Evolutionary conservation across 2,113 vertebrate genomes (phyloP).

Genomic region (Gasterosteus aculeatus): DNA sequence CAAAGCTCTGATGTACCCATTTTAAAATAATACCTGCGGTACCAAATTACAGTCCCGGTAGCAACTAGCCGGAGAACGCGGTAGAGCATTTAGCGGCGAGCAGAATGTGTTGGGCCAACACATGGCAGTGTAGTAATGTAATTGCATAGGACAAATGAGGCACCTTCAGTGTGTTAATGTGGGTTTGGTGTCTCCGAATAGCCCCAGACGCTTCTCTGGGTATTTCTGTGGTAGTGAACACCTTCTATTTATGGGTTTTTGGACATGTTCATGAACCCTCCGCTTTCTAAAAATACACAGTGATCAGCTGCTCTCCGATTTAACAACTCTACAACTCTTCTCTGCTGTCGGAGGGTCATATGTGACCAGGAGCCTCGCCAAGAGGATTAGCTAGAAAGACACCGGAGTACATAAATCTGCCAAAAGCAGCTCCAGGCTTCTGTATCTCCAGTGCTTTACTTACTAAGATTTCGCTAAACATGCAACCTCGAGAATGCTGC

Average conservation of each 20-base stretch:
- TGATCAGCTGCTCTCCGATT: slow-evolving; percentile 80
- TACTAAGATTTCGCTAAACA: slow-evolving; percentile 3
- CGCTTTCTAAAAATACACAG: slow-evolving; percentile 77
- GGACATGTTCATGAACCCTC: slow-evolving; percentile 61
- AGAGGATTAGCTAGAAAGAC: slow-evolving; percentile 48
- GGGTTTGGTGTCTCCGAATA: slow-evolving; percentile 61
- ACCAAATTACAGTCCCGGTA: neutral
- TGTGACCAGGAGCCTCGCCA: slow-evolving; percentile 45
- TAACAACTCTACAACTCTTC: slow-evolving; percentile 76
- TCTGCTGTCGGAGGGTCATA: slow-evolving; percentile 62
- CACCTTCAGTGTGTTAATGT: slow-evolving; percentile 51
- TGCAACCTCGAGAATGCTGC: neutral
- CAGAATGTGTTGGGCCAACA: slow-evolving; percentile 16
- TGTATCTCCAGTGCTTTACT: slow-evolving; percentile 11
- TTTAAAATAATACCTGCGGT: neutral
- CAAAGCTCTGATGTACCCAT: neutral
- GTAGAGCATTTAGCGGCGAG: neutral
- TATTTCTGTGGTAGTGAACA: slow-evolving; percentile 60
- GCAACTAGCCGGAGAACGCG: neutral
- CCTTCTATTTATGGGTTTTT: slow-evolving; percentile 68
- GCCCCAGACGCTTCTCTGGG: slow-evolving; percentile 49
- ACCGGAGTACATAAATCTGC: slow-evolving; percentile 21
- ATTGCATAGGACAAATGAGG: slow-evolving; percentile 48
- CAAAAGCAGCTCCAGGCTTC: slow-evolving; percentile 23
- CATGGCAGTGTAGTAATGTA: slow-evolving; percentile 22